phyloP scores from a whole-genome alignment of 2,888 invertebrate genomes.

The Cryptus viduatorius region DNA sequence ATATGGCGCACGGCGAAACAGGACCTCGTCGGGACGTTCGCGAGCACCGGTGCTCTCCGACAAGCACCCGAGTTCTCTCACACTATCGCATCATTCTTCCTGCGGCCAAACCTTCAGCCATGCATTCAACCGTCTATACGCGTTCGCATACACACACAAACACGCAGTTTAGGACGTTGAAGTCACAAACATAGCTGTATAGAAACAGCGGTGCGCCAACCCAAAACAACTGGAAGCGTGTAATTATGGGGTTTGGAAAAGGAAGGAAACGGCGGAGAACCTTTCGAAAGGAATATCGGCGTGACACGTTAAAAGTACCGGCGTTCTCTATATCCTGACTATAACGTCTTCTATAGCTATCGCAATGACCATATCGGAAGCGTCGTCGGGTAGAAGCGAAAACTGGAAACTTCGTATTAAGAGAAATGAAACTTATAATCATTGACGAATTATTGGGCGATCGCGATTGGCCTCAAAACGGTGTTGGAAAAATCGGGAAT shows the following conservation, averaged over 20 bases:
- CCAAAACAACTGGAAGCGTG: slow-evolving; percentile 70
- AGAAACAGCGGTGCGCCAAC: slow-evolving; percentile 40
- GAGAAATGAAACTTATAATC: too few relatives aligned
- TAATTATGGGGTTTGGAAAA: slow-evolving; percentile 72
- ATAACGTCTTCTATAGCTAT: slow-evolving; percentile 2
- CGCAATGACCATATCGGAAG: too few relatives aligned
- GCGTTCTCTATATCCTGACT: slow-evolving; percentile 29
- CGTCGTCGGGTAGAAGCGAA: too few relatives aligned
- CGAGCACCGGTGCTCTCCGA: slow-evolving; percentile 42
- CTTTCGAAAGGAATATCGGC: slow-evolving; percentile 56
- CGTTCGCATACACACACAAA: slow-evolving; percentile 6
- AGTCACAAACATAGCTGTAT: slow-evolving; percentile 15
- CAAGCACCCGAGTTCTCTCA: slow-evolving; percentile 15
- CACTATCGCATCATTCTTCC: slow-evolving; percentile 24
- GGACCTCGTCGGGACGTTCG: slow-evolving; percentile 69
- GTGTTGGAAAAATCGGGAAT: too few relatives aligned
- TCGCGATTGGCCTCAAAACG: too few relatives aligned
- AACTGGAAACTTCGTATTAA: too few relatives aligned
- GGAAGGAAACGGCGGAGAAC: slow-evolving; percentile 58
- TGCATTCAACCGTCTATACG: background rate
- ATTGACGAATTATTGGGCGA: too few relatives aligned
- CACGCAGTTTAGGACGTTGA: background rate
- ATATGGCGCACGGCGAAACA: slow-evolving; percentile 77
- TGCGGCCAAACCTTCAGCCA: slow-evolving; percentile 13
- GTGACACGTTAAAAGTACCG: slow-evolving; percentile 40